Conservation (phyloP, 2,113 vertebrate species). For the Laticauda colubrina region DNA sequence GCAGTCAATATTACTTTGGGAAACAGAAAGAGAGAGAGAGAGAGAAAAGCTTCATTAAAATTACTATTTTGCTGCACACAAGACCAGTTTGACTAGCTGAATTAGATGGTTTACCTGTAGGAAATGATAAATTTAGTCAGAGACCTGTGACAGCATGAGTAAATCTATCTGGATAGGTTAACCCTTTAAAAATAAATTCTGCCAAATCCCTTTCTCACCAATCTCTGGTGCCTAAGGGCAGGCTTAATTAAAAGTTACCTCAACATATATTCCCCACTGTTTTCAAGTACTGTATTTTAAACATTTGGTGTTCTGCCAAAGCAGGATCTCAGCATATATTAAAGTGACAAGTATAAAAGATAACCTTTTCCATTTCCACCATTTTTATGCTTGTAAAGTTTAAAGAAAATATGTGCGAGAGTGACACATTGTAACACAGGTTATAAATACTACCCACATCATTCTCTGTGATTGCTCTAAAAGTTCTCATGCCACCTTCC, state of each 20-base stretch:
- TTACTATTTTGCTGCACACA: conserved; percentile 35
- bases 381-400: conserved; percentile 30
- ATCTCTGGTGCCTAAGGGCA: conserved; percentile 54
- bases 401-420: background rate
- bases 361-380: conserved; percentile 37
- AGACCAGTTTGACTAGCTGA: conserved; percentile 52
- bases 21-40: background rate
- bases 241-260: conserved; percentile 66
- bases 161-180: conserved; percentile 45
- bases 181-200: conserved; percentile 35
- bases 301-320: conserved; percentile 61
- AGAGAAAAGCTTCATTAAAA: background rate
- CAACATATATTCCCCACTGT: conserved; percentile 56
- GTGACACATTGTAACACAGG: background rate
- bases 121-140: background rate
- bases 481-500: rapidly evolving
- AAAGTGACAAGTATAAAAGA: conserved; percentile 57
- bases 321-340: conserved; percentile 51
- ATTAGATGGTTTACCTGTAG: conserved; percentile 44
- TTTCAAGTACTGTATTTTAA: conserved; percentile 54
- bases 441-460: background rate
- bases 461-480: conserved; percentile 26
- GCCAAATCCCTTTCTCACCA: conserved; percentile 39
- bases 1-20: conserved; percentile 42
- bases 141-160: conserved; percentile 54